Evolutionary conservation across 2,797 vertebrate species (phyloP), one percentile per base, ranked within the genome.

Genomic region (Urosaurus nigricauda): DNA sequence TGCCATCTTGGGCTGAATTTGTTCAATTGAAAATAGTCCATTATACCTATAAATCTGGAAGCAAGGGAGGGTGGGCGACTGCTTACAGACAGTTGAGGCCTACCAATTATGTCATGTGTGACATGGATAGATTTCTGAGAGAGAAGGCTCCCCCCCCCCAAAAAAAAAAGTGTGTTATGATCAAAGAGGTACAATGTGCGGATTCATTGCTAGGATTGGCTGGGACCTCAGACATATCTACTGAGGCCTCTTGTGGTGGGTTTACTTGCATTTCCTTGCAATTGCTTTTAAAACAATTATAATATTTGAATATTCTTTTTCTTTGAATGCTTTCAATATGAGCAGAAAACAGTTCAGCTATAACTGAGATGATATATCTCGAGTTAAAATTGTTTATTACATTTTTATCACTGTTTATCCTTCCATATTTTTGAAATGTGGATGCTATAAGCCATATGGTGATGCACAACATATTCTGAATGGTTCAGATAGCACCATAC

Each of bases 11-110:
- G 89, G 95, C 84, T 96, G 90, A 94, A 95, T 90, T 90, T 91
- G 91, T 96, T 96, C 94, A 87, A 89, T 88, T 88, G 86, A 93
- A 95, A 96, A 94, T 89, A 94, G 87, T 88, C 85, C 94, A 91
- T 94, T 95, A 95, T 91, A 93, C 90, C 88, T 88, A 80, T 74
- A 92, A 94, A 94, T 68, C n/a, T 93, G 87, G 71, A 87, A 96
- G 32, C 65, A 68, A 94, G 93, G 93, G 93, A 95, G 58, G 32
- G 47, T 12, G 94, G 95, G 96, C 92, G 95, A 92, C 82, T 91
- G 83, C 93, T 94, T 94, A 90, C 17, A 29, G 47, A 94, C 83
- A 90, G 92, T 91, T 88, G 83, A 96, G 79, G 88, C n/a, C 40
- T 85, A 92, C 95, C 90, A 93, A 93, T 77, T 75, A 89, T 94